A percentile compares a stretch with the other conserved stretches of the same genome.
Conservation (phyloP, 2,113 vertebrate genomes). For the Chaetorhynchus papuensis region DNA sequence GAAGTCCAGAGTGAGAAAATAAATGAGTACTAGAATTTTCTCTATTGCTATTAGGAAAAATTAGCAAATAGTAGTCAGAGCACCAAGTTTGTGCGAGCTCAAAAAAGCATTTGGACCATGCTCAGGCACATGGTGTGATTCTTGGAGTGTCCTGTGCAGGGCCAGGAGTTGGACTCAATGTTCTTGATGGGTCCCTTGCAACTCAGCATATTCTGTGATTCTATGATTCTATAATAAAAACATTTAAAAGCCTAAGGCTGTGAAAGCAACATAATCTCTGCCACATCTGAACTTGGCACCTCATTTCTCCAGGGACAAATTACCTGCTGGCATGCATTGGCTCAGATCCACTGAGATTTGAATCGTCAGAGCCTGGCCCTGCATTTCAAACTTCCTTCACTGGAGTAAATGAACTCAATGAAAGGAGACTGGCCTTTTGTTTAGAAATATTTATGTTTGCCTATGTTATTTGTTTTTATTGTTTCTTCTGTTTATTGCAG, state of each 20-base stretch:
- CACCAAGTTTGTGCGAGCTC: neutral
- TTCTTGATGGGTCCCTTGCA: neutral
- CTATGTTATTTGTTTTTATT: neutral
- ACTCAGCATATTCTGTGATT: neutral
- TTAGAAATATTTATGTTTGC: neutral
- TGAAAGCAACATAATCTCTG: neutral
- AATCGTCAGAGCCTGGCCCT: neutral
- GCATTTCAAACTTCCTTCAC: neutral
- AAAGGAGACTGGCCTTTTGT: neutral
- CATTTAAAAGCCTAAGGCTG: neutral
- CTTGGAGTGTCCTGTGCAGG: neutral
- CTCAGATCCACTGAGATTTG: neutral
- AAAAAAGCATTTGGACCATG: neutral
- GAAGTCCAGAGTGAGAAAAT: neutral
- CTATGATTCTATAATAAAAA: neutral
- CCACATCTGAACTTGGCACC: neutral
- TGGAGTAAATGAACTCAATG: neutral
- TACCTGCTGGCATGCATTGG: neutral
- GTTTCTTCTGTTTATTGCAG: neutral
- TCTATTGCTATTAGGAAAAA: neutral
- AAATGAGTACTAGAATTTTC: neutral
- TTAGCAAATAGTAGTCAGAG: neutral
- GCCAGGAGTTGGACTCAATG: neutral
- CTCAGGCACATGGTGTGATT: neutral
- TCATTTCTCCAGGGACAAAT: neutral